phyloP scores from a whole-genome alignment of 2,888 invertebrate species.

The Amiota minor region DNA sequence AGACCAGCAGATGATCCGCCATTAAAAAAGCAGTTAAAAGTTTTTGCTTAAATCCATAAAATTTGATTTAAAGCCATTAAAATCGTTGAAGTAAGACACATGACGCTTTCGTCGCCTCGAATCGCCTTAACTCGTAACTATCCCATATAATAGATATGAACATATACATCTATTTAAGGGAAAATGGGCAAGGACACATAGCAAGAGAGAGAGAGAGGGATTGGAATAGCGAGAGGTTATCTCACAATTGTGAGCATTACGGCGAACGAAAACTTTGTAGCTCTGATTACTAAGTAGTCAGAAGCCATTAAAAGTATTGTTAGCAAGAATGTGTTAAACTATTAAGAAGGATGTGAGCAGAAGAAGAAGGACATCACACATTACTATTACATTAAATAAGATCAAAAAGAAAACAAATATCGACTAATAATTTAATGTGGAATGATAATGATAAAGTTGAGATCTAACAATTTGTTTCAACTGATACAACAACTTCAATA shows the following conservation, averaged over 20 bases:
- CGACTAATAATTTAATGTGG: too few species aligned
- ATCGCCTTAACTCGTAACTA: neutral
- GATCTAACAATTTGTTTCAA: too few species aligned
- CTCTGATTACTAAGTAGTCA: neutral
- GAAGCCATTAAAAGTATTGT: neutral
- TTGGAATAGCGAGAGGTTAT: neutral
- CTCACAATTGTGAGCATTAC: too few species aligned
- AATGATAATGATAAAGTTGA: too few species aligned
- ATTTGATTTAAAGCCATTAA: conserved; percentile 27
- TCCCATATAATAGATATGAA: too few species aligned
- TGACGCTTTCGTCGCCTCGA: neutral
- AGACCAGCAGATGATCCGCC: neutral
- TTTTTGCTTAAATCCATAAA: conserved; percentile 26
- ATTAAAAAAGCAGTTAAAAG: conserved; percentile 22
- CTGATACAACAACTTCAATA: too few species aligned
- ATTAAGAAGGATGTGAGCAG: conserved; percentile 12
- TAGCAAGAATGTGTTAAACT: neutral
- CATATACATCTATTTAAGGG: neutral
- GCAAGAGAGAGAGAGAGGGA: neutral
- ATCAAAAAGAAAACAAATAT: too few species aligned
- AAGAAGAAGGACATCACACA: too few species aligned
- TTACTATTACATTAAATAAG: too few species aligned
- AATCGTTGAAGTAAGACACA: conserved; percentile 5
- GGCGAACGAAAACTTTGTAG: neutral
- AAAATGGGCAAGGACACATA: neutral